Percentiles rank a stretch among this genome's conserved stretches.
These are phyloP conservation scores for Drosophila varians DNA, from an alignment of 1,140 invertebrate species.

Conservation along the genomic window DNA sequence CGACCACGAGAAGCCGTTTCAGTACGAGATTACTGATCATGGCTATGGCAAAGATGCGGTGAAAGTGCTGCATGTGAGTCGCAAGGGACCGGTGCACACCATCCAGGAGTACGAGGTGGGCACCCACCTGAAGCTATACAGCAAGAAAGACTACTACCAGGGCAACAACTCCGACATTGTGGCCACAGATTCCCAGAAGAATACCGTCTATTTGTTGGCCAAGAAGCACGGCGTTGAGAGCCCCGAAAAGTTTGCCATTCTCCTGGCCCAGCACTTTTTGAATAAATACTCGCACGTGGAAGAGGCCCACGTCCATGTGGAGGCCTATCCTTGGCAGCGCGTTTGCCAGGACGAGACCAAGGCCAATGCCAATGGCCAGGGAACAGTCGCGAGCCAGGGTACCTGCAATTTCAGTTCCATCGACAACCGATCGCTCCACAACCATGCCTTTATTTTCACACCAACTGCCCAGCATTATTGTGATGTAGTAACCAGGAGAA, in stretches of 20 bases:
- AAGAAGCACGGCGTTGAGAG: constrained; percentile 90
- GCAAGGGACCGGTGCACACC: constrained; percentile 87
- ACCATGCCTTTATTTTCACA: constrained; percentile 89
- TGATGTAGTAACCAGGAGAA: constrained; percentile 86
- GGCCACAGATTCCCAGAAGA: constrained; percentile 93
- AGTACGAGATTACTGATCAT: constrained; percentile 87
- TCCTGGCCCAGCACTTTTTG: constrained; percentile 89
- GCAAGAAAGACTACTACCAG: constrained; percentile 87
- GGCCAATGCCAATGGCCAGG: not conserved
- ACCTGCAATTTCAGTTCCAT: constrained; percentile 37
- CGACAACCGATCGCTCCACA: constrained; percentile 85
- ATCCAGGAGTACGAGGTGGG: constrained; percentile 90
- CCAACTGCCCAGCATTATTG: constrained; percentile 87
- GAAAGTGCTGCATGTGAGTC: constrained; percentile 88
- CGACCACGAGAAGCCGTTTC: constrained; percentile 29
- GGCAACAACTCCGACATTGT: constrained; percentile 89
- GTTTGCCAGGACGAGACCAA: constrained; percentile 84
- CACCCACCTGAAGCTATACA: constrained; percentile 88
- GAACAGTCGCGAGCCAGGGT: not conserved
- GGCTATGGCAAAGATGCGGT: constrained; percentile 91
- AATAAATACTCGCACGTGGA: constrained; percentile 89
- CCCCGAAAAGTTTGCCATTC: constrained; percentile 89
- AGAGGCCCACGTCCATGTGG: constrained; percentile 87
- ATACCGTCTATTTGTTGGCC: constrained; percentile 91
- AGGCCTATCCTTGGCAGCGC: constrained; percentile 90